Percentiles rank a stretch among this genome's conserved stretches.
These are phyloP conservation scores for Charadrius vociferus DNA, from an alignment of 2,113 vertebrate genomes.

Conservation along the genomic window DNA sequence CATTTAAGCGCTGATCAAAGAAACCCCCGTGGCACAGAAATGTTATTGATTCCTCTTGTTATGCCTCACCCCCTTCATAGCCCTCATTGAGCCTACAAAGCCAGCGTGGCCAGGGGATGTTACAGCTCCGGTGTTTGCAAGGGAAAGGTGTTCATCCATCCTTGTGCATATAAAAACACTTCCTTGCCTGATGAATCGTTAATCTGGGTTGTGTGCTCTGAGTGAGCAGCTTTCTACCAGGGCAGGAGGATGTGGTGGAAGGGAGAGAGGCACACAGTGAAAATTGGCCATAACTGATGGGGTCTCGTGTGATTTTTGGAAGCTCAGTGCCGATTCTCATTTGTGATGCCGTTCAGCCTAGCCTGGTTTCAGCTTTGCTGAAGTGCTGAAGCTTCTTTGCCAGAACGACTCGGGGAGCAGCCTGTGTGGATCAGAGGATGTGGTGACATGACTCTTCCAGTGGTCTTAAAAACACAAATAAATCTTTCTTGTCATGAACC, in stretches of 20 bases:
- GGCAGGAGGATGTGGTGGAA: background rate
- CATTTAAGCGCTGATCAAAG: slow-evolving; percentile 13
- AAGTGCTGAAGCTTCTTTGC: background rate
- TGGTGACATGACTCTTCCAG: background rate
- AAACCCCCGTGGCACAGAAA: background rate
- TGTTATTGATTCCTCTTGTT: background rate
- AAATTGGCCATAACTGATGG: background rate
- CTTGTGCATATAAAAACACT: background rate
- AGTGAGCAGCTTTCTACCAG: background rate
- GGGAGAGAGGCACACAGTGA: background rate
- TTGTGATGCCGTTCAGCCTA: background rate
- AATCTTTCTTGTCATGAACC: background rate
- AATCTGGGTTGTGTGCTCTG: background rate
- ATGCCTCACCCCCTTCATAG: background rate
- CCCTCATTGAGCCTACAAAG: background rate
- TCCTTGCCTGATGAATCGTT: background rate
- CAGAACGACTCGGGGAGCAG: background rate
- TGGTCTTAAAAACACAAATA: background rate
- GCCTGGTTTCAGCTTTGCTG: background rate
- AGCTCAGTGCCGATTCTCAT: background rate
- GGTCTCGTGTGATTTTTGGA: background rate
- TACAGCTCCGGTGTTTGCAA: background rate
- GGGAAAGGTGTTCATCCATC: background rate
- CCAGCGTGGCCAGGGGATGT: background rate
- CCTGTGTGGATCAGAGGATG: accelerated